These are phyloP conservation scores for Lampris incognitus DNA, from an alignment of 2,113 vertebrate species.

Conservation along the genomic window DNA sequence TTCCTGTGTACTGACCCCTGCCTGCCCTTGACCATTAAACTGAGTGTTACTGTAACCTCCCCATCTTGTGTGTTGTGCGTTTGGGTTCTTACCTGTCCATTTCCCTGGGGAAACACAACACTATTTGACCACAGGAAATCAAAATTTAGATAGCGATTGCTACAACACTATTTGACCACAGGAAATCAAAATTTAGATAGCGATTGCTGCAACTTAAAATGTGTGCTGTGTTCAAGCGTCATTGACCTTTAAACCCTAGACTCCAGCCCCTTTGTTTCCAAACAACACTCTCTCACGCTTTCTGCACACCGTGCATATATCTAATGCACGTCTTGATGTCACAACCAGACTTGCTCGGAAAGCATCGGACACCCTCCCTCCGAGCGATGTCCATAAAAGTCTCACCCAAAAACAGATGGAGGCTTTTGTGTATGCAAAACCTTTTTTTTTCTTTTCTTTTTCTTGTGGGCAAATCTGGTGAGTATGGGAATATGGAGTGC, in stretches of 20 bases:
- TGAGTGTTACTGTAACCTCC: too few relatives aligned
- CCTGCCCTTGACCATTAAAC: too few relatives aligned
- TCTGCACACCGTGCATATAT: neutral
- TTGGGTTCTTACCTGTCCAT: too few relatives aligned
- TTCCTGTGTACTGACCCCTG: too few relatives aligned
- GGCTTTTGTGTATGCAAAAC: slow-evolving; percentile 31
- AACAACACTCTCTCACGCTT: neutral
- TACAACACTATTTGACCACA: neutral
- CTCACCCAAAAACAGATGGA: slow-evolving; percentile 37
- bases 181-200: neutral
- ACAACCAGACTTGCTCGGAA: slow-evolving; percentile 26
- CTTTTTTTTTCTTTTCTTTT: slow-evolving; percentile 25
- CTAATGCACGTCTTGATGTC: slow-evolving; percentile 27
- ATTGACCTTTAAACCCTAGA: neutral
- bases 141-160: neutral
- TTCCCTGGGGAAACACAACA: too few relatives aligned
- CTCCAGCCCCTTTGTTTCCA: too few relatives aligned
- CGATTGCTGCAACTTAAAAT: neutral
- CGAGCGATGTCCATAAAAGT: slow-evolving; percentile 34
- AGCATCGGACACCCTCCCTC: slow-evolving; percentile 43
- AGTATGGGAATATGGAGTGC: slow-evolving; percentile 22
- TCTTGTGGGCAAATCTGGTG: slow-evolving; percentile 20
- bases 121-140: neutral
- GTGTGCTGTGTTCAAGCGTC: neutral
- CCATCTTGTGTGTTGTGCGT: too few relatives aligned